phyloP scores from a whole-genome alignment of 2,113 vertebrate genomes.

The Cinclus cinclus region DNA sequence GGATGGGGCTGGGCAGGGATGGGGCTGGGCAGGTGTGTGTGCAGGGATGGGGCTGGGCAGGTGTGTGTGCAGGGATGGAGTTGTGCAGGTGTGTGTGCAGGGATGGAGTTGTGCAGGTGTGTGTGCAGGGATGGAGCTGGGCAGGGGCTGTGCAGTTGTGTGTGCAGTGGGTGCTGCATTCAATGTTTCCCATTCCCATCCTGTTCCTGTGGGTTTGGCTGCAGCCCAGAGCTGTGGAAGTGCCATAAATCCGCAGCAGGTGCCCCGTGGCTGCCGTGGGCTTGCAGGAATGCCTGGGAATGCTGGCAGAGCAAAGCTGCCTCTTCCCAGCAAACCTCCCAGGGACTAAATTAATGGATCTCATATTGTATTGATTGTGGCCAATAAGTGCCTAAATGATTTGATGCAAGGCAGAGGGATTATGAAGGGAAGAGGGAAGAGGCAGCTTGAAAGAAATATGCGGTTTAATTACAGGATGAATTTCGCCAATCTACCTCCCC shows the following conservation, averaged over 20 bases:
- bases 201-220: conserved; percentile 53
- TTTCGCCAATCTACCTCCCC: conserved; percentile 67
- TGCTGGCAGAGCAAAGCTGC: conserved; percentile 51
- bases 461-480: conserved; percentile 81
- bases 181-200: conserved; percentile 31
- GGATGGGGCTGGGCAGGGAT: background rate
- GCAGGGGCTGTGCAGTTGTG: background rate
- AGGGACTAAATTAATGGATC: conserved; percentile 77
- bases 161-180: background rate
- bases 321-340: conserved; percentile 73
- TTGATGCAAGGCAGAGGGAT: conserved; percentile 72
- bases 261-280: background rate
- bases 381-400: conserved; percentile 81
- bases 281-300: background rate
- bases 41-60: too few species aligned
- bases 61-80: background rate
- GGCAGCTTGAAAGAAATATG: conserved; percentile 74
- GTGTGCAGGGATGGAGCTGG: background rate
- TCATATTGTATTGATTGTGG: conserved; percentile 81
- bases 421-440: conserved; percentile 56
- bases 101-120: background rate
- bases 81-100: too few species aligned
- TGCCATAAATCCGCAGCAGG: background rate
- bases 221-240: conserved; percentile 42
- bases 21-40: background rate